phyloP scores from a whole-genome alignment of 1,140 invertebrate genomes.

The Druon quercuslanigerum region DNA sequence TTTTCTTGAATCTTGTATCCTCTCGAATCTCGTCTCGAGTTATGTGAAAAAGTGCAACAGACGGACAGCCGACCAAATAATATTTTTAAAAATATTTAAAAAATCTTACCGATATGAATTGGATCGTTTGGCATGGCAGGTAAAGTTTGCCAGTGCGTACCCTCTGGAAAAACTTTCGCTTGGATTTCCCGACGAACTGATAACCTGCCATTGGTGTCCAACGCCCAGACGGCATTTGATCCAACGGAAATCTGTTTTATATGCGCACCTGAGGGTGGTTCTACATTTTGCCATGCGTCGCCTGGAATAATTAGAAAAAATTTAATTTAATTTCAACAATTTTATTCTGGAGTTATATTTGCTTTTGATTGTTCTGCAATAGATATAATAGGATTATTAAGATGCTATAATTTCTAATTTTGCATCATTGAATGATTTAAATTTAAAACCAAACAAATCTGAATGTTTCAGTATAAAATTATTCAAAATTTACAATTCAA shows the following conservation, averaged over 20 bases:
- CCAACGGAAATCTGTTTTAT: slow-evolving; percentile 87
- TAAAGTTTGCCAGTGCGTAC: slow-evolving; percentile 83
- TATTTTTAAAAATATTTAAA: slow-evolving; percentile 30
- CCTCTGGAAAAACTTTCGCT: slow-evolving; percentile 82
- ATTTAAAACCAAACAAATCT: no score
- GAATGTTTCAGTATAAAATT: no score
- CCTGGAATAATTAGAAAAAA: slow-evolving; percentile 62
- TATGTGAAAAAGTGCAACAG: no score
- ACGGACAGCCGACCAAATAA: no score
- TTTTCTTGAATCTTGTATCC: no score
- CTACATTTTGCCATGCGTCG: slow-evolving; percentile 79
- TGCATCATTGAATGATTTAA: no score
- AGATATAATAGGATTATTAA: no score
- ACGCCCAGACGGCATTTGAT: slow-evolving; percentile 81
- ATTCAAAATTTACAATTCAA: no score
- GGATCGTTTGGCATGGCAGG: slow-evolving; percentile 77
- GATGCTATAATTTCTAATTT: no score
- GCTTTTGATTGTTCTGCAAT: no score
- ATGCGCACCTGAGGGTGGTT: slow-evolving; percentile 80
- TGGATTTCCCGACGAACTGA: slow-evolving; percentile 82
- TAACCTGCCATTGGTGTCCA: slow-evolving; percentile 79
- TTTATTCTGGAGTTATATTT: no score
- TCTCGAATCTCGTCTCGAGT: no score
- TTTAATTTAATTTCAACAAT: neutral
- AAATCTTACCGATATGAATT: slow-evolving; percentile 75